Base-by-base conservation (phyloP, 2,888 invertebrate species). In the Portevinia maculata region DNA sequence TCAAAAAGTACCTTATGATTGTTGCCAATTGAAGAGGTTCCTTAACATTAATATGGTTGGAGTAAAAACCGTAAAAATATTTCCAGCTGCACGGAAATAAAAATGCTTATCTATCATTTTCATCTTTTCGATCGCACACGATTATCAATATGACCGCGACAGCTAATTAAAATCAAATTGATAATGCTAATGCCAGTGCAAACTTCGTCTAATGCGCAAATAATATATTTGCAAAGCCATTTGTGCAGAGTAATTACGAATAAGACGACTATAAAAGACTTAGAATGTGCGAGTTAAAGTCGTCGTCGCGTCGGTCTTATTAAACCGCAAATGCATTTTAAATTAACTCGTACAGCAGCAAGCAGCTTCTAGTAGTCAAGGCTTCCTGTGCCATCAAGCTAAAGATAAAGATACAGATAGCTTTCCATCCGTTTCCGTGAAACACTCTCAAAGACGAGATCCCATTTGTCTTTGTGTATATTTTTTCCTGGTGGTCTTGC, bases 141-240 rank as follows among this genome's bases (percentile, higher is more conserved):
- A 52, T 74, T 79, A 79, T 79, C 69, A 62, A 79, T 79, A 79
- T 74, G 62, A 74, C 79, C 79, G 57, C 79, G 50, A 67, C 62
- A 64, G 17, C 69, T 79, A 79, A 79, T 79, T 79, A 79, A 69
- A 79, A 74, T 79, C 79, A 50, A 74, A 79, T 79, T 74, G 79
- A 74, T 62, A 79, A 79, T 79, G 74, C 69, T 69, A 79, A 79
- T 79, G 69, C 57, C 37, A 52, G 15, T 71, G 17, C 6, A 24
- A 28, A 62, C n/a, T 0, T 41, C 28, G 28, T 50, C 59, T 34
- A 53, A 60, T 67, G 67, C 67, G 75, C 41, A 75, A 19, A 64
- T 30, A 62, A 37, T 50, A 59, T 46, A 44, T 57, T n/a, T n/a
- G 34, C 46, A 1, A 15, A 44, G 28, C 28, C 60, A 50, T 28